These are phyloP conservation scores for Drosophila mayri DNA, from an alignment of 1,140 invertebrate genomes.

Conservation along the genomic window DNA sequence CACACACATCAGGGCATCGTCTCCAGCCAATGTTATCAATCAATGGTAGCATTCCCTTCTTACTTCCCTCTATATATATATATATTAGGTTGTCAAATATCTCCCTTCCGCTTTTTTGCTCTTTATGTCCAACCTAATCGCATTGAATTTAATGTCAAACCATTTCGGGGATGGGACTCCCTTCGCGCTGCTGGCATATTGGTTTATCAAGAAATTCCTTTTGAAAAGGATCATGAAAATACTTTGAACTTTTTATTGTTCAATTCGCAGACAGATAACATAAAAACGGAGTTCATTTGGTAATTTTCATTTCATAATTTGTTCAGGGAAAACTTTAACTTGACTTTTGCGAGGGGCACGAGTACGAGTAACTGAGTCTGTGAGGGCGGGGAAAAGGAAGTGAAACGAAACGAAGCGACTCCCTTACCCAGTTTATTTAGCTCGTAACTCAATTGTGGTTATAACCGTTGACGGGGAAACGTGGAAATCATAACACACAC, in stretches of 20 bases:
- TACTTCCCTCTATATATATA: background rate
- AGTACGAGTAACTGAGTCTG: background rate
- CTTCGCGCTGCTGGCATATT: slow-evolving; percentile 44
- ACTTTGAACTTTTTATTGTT: slow-evolving; percentile 81
- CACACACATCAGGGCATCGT: slow-evolving; percentile 49
- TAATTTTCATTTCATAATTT: slow-evolving; percentile 81
- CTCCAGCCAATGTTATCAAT: slow-evolving; percentile 34
- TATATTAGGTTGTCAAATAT: too few species aligned
- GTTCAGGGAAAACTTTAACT: slow-evolving; percentile 53
- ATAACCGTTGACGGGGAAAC: slow-evolving; percentile 52
- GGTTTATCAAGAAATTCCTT: slow-evolving; percentile 57
- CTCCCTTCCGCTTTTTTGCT: too few species aligned
- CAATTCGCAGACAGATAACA: slow-evolving; percentile 64
- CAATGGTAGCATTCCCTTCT: slow-evolving; percentile 9
- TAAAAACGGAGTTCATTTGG: slow-evolving; percentile 72
- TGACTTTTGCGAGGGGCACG: slow-evolving; percentile 27
- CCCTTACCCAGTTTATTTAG: slow-evolving; percentile 41
- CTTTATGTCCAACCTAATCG: slow-evolving; percentile 72
- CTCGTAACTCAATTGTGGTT: slow-evolving; percentile 68
- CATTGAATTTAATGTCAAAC: slow-evolving; percentile 80
- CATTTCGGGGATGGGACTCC: slow-evolving; percentile 45
- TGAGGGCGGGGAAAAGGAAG: background rate
- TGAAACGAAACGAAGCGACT: slow-evolving; percentile 2
- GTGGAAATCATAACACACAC: slow-evolving; percentile 55
- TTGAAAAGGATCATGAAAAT: slow-evolving; percentile 70